Percentiles rank a stretch among this genome's conserved stretches.
phyloP scores from a whole-genome alignment of 2,888 invertebrate genomes.

The Diabrotica balteata region DNA sequence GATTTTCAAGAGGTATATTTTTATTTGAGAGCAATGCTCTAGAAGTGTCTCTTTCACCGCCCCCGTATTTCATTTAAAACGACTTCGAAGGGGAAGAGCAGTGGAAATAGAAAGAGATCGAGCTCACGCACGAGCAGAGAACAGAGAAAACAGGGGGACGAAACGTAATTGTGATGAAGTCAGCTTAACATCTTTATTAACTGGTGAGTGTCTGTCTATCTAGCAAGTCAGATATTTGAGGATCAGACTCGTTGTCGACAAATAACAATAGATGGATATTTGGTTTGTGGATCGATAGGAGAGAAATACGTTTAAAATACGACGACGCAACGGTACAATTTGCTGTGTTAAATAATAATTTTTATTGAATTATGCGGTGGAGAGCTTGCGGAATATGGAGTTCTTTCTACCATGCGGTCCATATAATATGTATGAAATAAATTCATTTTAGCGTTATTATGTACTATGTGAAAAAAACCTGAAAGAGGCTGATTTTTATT shows the following conservation, averaged over 20 bases:
- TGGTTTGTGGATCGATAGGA: slow-evolving; percentile 10
- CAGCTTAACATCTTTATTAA: slow-evolving; percentile 53
- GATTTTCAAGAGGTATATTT: slow-evolving; percentile 2
- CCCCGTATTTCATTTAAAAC: slow-evolving; percentile 11
- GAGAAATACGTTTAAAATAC: too few relatives aligned
- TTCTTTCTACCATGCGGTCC: too few relatives aligned
- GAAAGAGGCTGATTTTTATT: too few relatives aligned
- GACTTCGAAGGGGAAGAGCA: slow-evolving; percentile 16
- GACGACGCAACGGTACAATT: too few relatives aligned
- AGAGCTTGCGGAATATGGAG: too few relatives aligned
- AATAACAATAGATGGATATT: slow-evolving; percentile 14
- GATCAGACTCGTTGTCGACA: neutral
- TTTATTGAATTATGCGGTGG: too few relatives aligned
- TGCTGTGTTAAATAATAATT: too few relatives aligned
- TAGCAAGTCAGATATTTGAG: slow-evolving; percentile 37
- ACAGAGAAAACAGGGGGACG: slow-evolving; percentile 36
- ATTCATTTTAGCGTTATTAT: too few relatives aligned
- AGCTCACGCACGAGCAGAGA: slow-evolving; percentile 34
- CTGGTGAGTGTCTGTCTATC: slow-evolving; percentile 38
- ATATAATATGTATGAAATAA: too few relatives aligned
- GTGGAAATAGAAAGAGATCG: slow-evolving; percentile 10
- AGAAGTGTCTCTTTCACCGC: slow-evolving; percentile 7
- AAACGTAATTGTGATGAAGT: slow-evolving; percentile 50
- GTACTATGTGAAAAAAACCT: too few relatives aligned
- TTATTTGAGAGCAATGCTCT: neutral